Conservation (phyloP, 2,888 invertebrate genomes). For the Drosophila limbata region DNA sequence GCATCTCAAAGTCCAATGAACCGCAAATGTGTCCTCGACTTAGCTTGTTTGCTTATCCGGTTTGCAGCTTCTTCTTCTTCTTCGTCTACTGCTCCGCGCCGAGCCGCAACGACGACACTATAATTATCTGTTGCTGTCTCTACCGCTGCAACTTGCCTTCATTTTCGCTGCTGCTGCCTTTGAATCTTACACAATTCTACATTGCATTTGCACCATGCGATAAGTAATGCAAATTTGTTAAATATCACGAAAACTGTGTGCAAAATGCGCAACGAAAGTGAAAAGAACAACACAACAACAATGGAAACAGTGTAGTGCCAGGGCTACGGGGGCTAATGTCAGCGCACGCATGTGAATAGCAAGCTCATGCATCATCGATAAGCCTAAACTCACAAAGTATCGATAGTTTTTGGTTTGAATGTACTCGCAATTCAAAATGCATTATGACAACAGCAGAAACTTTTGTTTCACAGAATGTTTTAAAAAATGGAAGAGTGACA, state of each 20-base stretch:
- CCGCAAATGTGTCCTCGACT: conserved; percentile 31
- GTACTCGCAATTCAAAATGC: conserved; percentile 1
- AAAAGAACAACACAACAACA: conserved; percentile 67
- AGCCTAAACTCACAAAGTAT: background rate
- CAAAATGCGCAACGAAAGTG: conserved; percentile 71
- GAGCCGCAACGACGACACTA: conserved; percentile 38
- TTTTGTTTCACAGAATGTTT: background rate
- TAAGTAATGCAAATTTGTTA: conserved; percentile 54
- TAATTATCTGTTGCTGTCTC: conserved; percentile 64
- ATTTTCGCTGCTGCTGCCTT: conserved; percentile 54
- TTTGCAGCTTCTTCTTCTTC: conserved; percentile 48
- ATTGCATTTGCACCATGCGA: conserved; percentile 29
- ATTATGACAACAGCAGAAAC: background rate
- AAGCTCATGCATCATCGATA: conserved; percentile 34
- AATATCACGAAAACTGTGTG: conserved; percentile 44
- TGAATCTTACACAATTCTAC: conserved; percentile 35
- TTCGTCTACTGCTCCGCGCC: conserved; percentile 11
- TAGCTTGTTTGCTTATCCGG: conserved; percentile 66
- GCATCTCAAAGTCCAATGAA: conserved; percentile 58
- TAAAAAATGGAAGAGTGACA: background rate
- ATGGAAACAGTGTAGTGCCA: conserved; percentile 35
- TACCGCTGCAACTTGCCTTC: conserved; percentile 51
- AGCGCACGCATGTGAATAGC: conserved; percentile 37
- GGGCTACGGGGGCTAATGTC: conserved; percentile 16
- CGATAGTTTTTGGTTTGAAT: background rate